These are phyloP conservation scores for Nasonovia ribisnigri DNA, from an alignment of 2,888 invertebrate species.

Conservation along the genomic window DNA sequence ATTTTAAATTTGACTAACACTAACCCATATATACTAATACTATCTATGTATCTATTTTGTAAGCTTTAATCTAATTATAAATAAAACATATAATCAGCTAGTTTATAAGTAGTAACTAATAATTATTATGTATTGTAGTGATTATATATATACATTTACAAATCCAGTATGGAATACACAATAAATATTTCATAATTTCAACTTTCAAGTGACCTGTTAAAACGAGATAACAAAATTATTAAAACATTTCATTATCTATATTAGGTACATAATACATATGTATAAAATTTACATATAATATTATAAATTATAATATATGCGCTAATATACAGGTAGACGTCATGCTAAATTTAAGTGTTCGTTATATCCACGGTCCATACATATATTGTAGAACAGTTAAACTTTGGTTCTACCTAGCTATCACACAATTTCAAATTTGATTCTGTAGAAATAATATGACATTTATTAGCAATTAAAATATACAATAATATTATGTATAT, in stretches of 20 bases:
- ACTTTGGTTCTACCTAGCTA: neutral
- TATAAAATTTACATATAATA: neutral
- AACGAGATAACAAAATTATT: neutral
- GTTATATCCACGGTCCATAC: neutral
- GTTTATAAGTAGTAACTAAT: neutral
- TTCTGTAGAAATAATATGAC: neutral
- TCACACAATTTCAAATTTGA: neutral
- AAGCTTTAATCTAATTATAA: neutral
- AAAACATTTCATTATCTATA: neutral
- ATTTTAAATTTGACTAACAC: neutral
- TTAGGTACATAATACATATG: neutral
- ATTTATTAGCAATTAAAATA: neutral
- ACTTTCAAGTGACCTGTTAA: constrained; percentile 5
- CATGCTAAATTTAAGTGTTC: neutral
- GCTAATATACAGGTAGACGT: neutral
- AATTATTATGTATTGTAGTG: neutral
- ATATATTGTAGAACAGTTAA: neutral
- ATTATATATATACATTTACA: neutral
- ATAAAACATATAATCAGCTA: neutral
- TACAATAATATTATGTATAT: neutral
- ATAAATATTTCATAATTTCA: neutral
- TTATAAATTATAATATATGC: neutral
- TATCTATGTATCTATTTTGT: neutral
- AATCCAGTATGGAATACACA: neutral
- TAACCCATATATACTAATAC: neutral